Conservation (phyloP, 2,113 vertebrate species). For the Triplophysa dalaica region DNA sequence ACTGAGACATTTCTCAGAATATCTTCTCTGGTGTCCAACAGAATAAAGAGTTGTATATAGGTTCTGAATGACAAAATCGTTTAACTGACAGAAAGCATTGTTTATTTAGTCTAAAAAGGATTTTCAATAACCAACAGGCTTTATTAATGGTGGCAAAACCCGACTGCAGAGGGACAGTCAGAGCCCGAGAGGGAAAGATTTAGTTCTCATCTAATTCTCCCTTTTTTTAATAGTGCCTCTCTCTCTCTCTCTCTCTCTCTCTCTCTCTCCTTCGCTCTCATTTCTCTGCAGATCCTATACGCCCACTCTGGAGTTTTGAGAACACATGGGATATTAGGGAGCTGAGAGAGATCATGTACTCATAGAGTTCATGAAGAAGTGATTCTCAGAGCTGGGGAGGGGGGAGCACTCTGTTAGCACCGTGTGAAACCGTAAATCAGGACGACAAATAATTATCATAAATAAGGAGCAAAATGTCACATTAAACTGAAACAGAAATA, state of each 20-base stretch:
- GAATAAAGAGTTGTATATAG: too few species aligned
- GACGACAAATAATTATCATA: slow-evolving; percentile 7
- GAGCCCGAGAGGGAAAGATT: background rate
- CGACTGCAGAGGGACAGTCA: slow-evolving; percentile 3
- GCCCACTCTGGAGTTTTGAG: slow-evolving; percentile 38
- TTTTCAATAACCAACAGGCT: background rate
- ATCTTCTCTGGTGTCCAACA: too few species aligned
- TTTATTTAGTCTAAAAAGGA: too few species aligned
- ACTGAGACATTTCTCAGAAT: too few species aligned
- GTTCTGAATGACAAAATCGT: too few species aligned
- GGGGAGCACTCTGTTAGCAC: slow-evolving; percentile 2
- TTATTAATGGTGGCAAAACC: slow-evolving; percentile 1
- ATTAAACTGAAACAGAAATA: slow-evolving; percentile 11
- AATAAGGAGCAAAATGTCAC: background rate
- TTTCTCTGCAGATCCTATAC: slow-evolving; percentile 34
- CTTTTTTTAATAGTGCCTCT: slow-evolving; percentile 1
- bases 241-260: slow-evolving; percentile 5
- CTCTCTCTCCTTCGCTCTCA: background rate
- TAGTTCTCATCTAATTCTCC: slow-evolving; percentile 13
- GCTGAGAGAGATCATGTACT: slow-evolving; percentile 29
- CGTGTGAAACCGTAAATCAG: slow-evolving; percentile 21
- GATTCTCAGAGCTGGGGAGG: slow-evolving; percentile 38
- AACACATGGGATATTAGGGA: slow-evolving; percentile 51
- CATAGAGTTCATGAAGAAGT: slow-evolving; percentile 47
- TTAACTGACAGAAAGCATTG: too few species aligned